Percentiles rank a stretch among this genome's conserved stretches.
These are phyloP conservation scores for Anguilla rostrata DNA, from an alignment of 2,113 vertebrate genomes.

Conservation along the genomic window DNA sequence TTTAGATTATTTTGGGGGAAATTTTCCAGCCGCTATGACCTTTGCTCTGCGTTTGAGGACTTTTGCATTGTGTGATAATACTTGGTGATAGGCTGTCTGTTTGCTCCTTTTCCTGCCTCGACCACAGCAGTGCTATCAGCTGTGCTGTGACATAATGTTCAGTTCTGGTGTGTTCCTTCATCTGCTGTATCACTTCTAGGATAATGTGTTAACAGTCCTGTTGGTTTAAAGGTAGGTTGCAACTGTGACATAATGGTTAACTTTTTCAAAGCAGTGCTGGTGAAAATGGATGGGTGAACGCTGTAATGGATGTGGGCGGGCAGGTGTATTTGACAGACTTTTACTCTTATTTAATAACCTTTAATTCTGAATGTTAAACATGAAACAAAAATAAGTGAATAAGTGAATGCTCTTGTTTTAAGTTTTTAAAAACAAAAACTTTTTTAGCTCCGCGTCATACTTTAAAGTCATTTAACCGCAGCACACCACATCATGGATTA, in stretches of 20 bases:
- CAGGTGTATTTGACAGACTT: too few species aligned
- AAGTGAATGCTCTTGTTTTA: too few species aligned
- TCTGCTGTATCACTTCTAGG: neutral
- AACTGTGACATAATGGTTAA: slow-evolving; percentile 7
- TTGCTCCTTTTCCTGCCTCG: neutral
- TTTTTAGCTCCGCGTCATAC: neutral
- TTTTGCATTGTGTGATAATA: neutral
- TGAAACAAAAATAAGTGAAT: too few species aligned
- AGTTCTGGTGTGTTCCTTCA: neutral
- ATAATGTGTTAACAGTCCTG: neutral
- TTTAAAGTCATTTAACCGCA: neutral
- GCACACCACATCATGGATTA: too few species aligned
- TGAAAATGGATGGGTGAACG: neutral
- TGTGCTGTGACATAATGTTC: slow-evolving; percentile 1
- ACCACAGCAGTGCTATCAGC: neutral
- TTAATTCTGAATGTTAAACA: too few species aligned
- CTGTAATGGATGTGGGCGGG: neutral
- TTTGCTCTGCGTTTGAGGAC: slow-evolving; percentile 1
- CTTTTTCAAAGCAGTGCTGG: neutral
- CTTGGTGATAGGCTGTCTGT: neutral
- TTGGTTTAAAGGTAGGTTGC: neutral
- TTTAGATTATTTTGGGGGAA: slow-evolving; percentile 13
- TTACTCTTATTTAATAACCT: too few species aligned
- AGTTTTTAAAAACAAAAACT: neutral
- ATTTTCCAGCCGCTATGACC: neutral